Base-by-base conservation (phyloP, 1,140 invertebrate species). In the Brachionus paranguensis region DNA sequence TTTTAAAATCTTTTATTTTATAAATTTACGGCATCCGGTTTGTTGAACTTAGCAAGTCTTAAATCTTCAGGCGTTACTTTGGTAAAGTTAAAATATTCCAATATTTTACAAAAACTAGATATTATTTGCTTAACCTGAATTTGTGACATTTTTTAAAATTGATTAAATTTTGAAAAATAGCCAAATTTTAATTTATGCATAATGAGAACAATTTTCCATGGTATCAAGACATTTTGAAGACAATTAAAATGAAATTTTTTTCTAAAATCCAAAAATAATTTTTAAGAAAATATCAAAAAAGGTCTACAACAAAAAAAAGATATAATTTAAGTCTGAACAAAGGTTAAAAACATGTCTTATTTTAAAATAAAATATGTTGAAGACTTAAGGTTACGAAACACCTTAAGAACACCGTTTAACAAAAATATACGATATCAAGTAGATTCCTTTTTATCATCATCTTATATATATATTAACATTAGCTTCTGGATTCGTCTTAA, bases 61-160 rank as follows among this genome's bases (percentile, higher is more conserved):
- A 79, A 14, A 20, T 60, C 53, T 64, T 79, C 76, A 41, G 76
- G 53, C 24, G 76, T 79, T 43, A 79, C 60, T 60, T 60, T 60
- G 14, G 14, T 60, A 64, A 79, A 79, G 4, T 60, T 60, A 41
- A 41, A 79, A n/a, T 14, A 37, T 60, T 60, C 50, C 8, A 79
- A 47, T 60, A 79, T 79, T 17, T 79, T 60, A 64, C 76, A 79
- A 64, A 79, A 79, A 14, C 76, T 60, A 17, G 12, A 33, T 10
- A 79, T 79, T 24, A 79, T 60, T 79, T 60, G 50, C n/a, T 60
- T 60, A 17, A 79, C 53, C 41, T 79, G 76, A 4, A 76, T 76
- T 76, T 76, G 72, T 76, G 72, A 76, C 72, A 76, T 76, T 50
- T 76, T 50, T 33, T 4, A 37, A 20, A 2, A 43, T 72, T 70